These are phyloP conservation scores for Regulus satrapa DNA, from an alignment of 2,113 vertebrate species.

Conservation along the genomic window DNA sequence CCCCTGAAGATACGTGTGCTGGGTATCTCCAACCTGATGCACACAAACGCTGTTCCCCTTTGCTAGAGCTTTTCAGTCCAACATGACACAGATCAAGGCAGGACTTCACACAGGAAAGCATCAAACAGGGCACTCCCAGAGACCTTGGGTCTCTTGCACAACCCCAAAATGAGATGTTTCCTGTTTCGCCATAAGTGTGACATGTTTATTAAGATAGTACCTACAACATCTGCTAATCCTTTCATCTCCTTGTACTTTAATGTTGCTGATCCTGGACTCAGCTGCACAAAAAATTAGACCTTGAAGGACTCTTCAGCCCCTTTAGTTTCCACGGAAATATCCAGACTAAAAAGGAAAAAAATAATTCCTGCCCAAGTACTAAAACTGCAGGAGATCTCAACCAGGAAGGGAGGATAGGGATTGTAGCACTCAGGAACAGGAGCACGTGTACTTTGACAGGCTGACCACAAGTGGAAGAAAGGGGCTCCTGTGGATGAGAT, in stretches of 20 bases:
- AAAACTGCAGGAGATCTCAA: neutral
- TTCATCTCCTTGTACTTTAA: neutral
- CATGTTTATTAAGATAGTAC: neutral
- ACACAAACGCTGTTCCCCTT: accelerated
- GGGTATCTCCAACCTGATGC: neutral
- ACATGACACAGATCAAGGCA: neutral
- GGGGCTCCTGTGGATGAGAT: neutral
- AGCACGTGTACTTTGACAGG: neutral
- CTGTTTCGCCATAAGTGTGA: neutral
- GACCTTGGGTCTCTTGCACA: neutral
- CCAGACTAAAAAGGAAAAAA: neutral
- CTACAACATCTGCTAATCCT: neutral
- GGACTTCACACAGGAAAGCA: neutral
- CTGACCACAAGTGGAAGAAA: neutral
- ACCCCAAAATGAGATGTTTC: neutral
- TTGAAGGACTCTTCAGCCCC: neutral
- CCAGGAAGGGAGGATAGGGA: neutral
- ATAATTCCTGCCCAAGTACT: neutral
- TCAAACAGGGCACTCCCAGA: neutral
- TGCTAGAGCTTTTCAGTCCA: neutral
- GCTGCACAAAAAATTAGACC: neutral
- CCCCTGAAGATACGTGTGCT: accelerated
- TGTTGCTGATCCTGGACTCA: neutral
- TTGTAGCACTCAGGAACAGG: neutral
- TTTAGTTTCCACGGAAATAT: neutral